These are phyloP conservation scores for Erpobdella octoculata DNA, from an alignment of 2,888 invertebrate genomes.

Conservation along the genomic window DNA sequence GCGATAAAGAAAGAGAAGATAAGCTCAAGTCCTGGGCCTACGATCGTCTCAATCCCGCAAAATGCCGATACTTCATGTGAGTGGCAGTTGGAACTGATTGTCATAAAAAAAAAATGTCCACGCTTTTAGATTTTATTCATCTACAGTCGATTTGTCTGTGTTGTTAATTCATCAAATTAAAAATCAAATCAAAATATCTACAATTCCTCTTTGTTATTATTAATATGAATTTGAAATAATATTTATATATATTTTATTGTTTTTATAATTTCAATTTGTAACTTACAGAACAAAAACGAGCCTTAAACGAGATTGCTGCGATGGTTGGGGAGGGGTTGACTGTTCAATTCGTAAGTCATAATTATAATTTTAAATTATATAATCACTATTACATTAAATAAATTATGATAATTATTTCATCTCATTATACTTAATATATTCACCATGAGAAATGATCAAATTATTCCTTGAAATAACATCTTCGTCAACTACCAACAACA, in stretches of 20 bases:
- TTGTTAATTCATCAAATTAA: not conserved
- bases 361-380: too few species aligned
- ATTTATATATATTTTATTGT: not conserved
- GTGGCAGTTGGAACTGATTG: not conserved
- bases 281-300: not conserved
- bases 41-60: not conserved
- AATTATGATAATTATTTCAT: too few species aligned
- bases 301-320: not conserved
- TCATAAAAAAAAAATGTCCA: not conserved
- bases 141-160: not conserved
- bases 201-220: not conserved
- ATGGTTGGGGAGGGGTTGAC: not conserved
- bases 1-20: not conserved
- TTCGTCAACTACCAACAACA: not conserved
- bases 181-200: not conserved
- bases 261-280: too few species aligned
- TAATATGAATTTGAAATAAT: not conserved
- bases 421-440: too few species aligned
- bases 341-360: not conserved
- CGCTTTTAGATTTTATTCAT: not conserved
- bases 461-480: not conserved
- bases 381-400: too few species aligned
- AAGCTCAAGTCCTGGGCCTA: not conserved
- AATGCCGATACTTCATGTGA: not conserved
- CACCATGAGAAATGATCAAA: not conserved